Evolutionary conservation across 2,888 invertebrate genomes (phyloP).

Genomic region (Cephus pygmeus): DNA sequence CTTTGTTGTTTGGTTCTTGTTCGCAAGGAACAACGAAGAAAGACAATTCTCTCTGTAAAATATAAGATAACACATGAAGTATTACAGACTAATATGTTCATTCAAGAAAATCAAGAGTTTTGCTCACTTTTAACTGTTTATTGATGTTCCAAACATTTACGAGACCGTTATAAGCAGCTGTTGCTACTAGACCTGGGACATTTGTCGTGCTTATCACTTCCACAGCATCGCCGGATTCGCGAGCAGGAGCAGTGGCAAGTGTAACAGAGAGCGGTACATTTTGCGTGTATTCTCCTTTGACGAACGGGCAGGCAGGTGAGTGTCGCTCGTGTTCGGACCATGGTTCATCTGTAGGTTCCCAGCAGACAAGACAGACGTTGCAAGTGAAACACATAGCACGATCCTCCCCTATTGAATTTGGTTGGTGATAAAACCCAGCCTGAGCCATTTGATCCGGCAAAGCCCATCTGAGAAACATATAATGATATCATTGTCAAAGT

Average conservation of each 20-base stretch:
- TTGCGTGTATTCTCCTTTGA: slow-evolving; percentile 93
- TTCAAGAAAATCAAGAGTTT: slow-evolving; percentile 1
- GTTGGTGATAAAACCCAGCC: slow-evolving; percentile 96
- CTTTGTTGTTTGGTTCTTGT: slow-evolving; percentile 58
- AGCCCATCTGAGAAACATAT: slow-evolving; percentile 80
- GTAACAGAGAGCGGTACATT: slow-evolving; percentile 87
- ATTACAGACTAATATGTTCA: background rate
- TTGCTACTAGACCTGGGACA: slow-evolving; percentile 64
- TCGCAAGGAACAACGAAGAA: slow-evolving; percentile 65
- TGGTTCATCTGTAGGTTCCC: slow-evolving; percentile 97
- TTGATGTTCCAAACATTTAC: slow-evolving; percentile 88
- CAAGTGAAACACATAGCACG: slow-evolving; percentile 97
- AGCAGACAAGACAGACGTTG: slow-evolving; percentile 92
- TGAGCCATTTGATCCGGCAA: slow-evolving; percentile 96
- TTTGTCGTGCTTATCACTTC: slow-evolving; percentile 61
- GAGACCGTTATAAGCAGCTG: slow-evolving; percentile 68
- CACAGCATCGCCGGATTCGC: slow-evolving; percentile 58
- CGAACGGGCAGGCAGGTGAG: slow-evolving; percentile 92
- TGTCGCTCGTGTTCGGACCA: slow-evolving; percentile 98
- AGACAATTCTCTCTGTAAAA: slow-evolving; percentile 66
- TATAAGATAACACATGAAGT: slow-evolving; percentile 4
- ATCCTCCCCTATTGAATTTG: slow-evolving; percentile 89
- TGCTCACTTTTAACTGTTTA: slow-evolving; percentile 73
- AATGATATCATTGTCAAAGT: background rate
- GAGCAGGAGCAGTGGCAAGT: slow-evolving; percentile 66